Percentiles rank a stretch among this genome's conserved stretches.
Evolutionary conservation across 2,888 invertebrate species (phyloP).

Genomic region (Osedax frankpressi): DNA sequence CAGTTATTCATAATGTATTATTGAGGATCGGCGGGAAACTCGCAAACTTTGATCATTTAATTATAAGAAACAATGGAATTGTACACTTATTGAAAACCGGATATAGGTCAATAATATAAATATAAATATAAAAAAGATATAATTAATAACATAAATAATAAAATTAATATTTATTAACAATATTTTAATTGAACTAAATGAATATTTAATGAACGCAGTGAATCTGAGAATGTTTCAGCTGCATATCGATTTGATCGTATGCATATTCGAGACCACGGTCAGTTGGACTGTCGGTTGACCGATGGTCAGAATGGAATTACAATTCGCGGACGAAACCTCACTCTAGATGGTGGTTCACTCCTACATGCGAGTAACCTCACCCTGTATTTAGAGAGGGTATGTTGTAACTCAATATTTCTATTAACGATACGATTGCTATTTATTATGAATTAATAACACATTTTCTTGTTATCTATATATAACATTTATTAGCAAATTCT

Average conservation of each 20-base stretch:
- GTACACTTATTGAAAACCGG: slow-evolving; percentile 8
- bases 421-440: too few species aligned
- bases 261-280: slow-evolving; percentile 31
- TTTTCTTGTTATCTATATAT: too few species aligned
- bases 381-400: slow-evolving; percentile 30
- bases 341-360: slow-evolving; percentile 33
- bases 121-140: too few species aligned
- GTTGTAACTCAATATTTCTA: too few species aligned
- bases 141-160: too few species aligned
- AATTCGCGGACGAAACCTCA: slow-evolving; percentile 27
- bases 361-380: slow-evolving; percentile 31
- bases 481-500: too few species aligned
- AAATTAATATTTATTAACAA: too few species aligned
- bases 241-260: slow-evolving; percentile 31
- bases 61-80: slow-evolving; percentile 32
- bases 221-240: too few species aligned
- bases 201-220: too few species aligned
- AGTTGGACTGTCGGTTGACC: slow-evolving; percentile 31
- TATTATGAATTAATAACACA: too few species aligned
- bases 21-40: slow-evolving; percentile 32
- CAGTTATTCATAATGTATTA: slow-evolving; percentile 33
- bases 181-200: too few species aligned
- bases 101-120: too few species aligned
- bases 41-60: slow-evolving; percentile 32
- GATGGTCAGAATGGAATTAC: slow-evolving; percentile 31